A percentile compares a stretch with the other conserved stretches of the same genome.
phyloP scores from a whole-genome alignment of 2,797 vertebrate species.

The Rhinogobio ventralis region DNA sequence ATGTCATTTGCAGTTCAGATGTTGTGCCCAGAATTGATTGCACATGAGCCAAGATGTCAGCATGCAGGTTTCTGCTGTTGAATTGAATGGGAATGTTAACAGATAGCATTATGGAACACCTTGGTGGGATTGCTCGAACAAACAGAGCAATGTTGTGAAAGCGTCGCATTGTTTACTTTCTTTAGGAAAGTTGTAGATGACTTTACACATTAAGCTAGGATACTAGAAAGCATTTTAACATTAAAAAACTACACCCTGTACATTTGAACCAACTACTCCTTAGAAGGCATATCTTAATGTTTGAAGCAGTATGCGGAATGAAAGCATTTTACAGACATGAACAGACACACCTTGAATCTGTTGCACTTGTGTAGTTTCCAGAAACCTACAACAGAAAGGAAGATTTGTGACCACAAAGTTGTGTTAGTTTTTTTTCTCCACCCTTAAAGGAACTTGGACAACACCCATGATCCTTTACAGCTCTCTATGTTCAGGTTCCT shows the following conservation, averaged over 20 bases:
- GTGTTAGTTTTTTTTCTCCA: not conserved
- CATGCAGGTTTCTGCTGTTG: not conserved
- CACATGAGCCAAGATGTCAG: not conserved
- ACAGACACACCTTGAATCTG: not conserved
- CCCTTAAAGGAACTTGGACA: not conserved
- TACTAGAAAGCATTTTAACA: not conserved
- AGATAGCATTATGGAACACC: not conserved
- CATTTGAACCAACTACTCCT: not conserved
- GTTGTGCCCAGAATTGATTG: not conserved
- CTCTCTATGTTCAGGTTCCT: not conserved
- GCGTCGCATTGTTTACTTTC: not conserved
- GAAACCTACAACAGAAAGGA: constrained; percentile 2
- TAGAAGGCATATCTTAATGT: not conserved
- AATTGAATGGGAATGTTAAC: not conserved
- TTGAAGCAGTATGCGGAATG: not conserved
- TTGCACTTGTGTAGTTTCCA: not conserved
- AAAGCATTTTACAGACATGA: not conserved
- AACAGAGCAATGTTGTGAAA: not conserved
- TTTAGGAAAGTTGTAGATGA: not conserved
- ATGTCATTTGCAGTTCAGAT: not conserved
- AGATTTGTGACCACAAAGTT: constrained; percentile 7
- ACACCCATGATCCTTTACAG: not conserved
- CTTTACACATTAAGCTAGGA: not conserved
- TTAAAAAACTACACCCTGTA: not conserved
- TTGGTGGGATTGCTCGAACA: not conserved